Evolutionary conservation across 2,888 invertebrate genomes (phyloP).

Genomic region (Drosophila mimica): DNA sequence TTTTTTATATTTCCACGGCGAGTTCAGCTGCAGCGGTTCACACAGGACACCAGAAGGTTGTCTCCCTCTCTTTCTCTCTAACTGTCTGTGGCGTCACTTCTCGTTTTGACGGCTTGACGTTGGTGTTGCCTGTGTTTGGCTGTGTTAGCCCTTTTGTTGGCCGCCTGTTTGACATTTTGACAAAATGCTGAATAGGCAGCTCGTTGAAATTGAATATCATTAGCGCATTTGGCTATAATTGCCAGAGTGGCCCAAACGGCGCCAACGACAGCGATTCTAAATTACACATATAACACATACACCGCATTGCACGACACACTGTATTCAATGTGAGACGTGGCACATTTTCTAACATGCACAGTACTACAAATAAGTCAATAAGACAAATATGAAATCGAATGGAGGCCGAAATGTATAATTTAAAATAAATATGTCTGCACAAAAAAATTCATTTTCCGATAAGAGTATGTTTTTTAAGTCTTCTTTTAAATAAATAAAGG

Average conservation of each 20-base stretch:
- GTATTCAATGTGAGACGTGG: slow-evolving; percentile 11
- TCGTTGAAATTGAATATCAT: slow-evolving; percentile 71
- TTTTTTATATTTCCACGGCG: slow-evolving; percentile 55
- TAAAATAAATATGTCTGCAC: neutral
- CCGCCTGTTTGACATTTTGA: slow-evolving; percentile 64
- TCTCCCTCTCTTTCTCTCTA: slow-evolving; percentile 22
- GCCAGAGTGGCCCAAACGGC: slow-evolving; percentile 17
- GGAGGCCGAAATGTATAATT: too few relatives aligned
- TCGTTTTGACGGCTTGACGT: slow-evolving; percentile 63
- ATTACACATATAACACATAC: slow-evolving; percentile 67
- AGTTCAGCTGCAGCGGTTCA: slow-evolving; percentile 65
- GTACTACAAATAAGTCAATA: too few relatives aligned
- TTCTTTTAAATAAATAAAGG: neutral
- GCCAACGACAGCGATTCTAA: slow-evolving; percentile 19
- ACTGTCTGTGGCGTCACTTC: slow-evolving; percentile 26
- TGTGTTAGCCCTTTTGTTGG: slow-evolving; percentile 56
- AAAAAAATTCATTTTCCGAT: neutral
- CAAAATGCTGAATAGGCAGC: slow-evolving; percentile 58
- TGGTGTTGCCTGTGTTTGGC: slow-evolving; percentile 30
- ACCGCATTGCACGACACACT: slow-evolving; percentile 22
- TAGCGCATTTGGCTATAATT: slow-evolving; percentile 66
- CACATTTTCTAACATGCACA: neutral
- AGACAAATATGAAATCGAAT: too few relatives aligned
- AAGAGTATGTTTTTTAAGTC: neutral
- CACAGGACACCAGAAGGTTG: slow-evolving; percentile 30